Conservation (phyloP, 2,888 invertebrate genomes). For the Lycia hirtaria region DNA sequence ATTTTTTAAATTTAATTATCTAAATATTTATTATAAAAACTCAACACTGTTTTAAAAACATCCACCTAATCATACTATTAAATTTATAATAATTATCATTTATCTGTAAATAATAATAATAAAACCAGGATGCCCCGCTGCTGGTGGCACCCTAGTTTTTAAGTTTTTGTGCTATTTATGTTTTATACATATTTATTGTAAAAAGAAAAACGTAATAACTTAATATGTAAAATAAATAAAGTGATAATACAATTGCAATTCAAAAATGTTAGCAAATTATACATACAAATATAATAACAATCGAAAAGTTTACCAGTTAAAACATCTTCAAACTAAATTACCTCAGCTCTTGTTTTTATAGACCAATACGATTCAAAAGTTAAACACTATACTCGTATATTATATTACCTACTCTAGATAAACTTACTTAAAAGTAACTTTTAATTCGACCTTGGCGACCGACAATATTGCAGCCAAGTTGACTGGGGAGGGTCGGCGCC, state of each 20-base stretch:
- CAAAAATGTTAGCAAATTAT: neutral
- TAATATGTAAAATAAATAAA: too few relatives aligned
- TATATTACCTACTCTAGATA: conserved; percentile 49
- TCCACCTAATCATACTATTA: too few relatives aligned
- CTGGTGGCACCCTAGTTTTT: too few relatives aligned
- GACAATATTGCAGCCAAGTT: conserved; percentile 80
- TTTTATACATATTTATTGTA: too few relatives aligned
- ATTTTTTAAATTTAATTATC: too few relatives aligned
- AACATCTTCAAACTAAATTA: neutral
- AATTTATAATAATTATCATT: too few relatives aligned
- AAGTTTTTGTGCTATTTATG: too few relatives aligned
- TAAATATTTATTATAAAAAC: too few relatives aligned
- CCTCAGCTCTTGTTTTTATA: conserved; percentile 1
- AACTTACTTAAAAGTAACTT: conserved; percentile 72
- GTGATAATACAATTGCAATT: neutral
- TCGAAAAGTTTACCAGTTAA: neutral
- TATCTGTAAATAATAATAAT: too few relatives aligned
- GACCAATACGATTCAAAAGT: conserved; percentile 46
- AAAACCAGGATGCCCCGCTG: too few relatives aligned
- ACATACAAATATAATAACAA: neutral
- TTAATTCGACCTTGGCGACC: conserved; percentile 73
- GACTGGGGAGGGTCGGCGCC: conserved; percentile 66
- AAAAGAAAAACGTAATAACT: too few relatives aligned
- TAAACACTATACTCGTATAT: conserved; percentile 41
- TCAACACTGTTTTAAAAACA: too few relatives aligned